Base-by-base conservation (phyloP, 2,113 vertebrate genomes). In the Protobothrops mucrosquamatus region DNA sequence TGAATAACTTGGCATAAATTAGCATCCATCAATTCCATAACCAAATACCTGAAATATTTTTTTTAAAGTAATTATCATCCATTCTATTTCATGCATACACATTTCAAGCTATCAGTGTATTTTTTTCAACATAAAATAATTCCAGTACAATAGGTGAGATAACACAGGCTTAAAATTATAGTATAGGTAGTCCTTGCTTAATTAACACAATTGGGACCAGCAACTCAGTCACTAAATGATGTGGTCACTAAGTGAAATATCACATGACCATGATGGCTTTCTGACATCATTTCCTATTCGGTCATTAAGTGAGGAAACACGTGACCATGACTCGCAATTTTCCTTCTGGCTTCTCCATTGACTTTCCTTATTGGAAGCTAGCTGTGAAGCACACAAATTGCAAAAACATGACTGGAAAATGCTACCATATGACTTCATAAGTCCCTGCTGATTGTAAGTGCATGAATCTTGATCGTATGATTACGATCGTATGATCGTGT, bases 21-120 rank as follows among this genome's bases (percentile, higher is more conserved):
- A 95, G 99, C 99, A 95, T 99, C 99, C 99, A 99, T 99, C 96
- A 99, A 96, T 97, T 99, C 99, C 99, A 99, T 99, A 94, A 99
- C 99, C 96, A 99, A 97, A 94, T 99, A 99, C 91, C 98, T 98
- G 15, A 95, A 95, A n/a, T 24, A 92, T 93, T 64, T 48, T 54
- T 95, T 96, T 2, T 1, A 91, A 87, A 54, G 2, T 23, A 55
- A 69, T 46, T 59, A 61, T 46, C 69, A n/a, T 57, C 15, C 89
- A 18, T 88, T 59, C 1, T 74, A 6, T 46, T 89, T 56, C 1
- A 46, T 29, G 43, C 7, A 88, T 9, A 94, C 20, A 93, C 23
- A 87, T 54, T 52, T 18, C 1, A 89, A 85, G 22, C 24, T 10
- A 39, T 34, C 26, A 85, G 54, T 48, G 29, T 24, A 15, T 29